Base-by-base conservation (phyloP, 64 coral and sea anemone genomes). In the Orbicella faveolata region DNA sequence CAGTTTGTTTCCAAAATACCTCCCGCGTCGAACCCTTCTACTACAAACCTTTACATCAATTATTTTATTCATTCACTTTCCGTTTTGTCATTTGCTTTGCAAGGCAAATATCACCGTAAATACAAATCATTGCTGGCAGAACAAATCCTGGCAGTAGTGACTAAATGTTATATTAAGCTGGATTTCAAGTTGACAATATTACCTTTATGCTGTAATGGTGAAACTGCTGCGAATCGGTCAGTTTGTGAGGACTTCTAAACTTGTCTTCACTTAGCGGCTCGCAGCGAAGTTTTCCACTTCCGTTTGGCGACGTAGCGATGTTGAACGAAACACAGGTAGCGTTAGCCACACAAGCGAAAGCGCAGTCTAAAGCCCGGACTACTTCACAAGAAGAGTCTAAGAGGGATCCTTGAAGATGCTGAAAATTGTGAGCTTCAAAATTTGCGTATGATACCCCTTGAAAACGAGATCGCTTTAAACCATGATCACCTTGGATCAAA, bases 191-290 rank as follows among this genome's bases (percentile, higher is more conserved):
- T 48, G 6, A 5, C 12, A 70, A n/a, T 6, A 48, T 34, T 69
- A 89, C 88, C 76, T 51, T 55, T 2, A 89, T 67, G 61, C 88
- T 89, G 37, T 79, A 89, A 52, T 89, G 88, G 20, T 80, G 62
- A 69, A 80, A 89, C 0, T 12, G 18, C 14, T 77, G 36, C 10
- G 37, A 79, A n/a, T 3, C 5, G 9, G 2, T 16, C 34, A 89
- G 48, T 33, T 59, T 59, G 19, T 36, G 12, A 2, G 76, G 34
- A 69, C 17, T 68, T 59, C 52, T 89, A n/a, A 68, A 89, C 79
- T 80, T 89, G 35, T 89, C 76, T 53, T 9, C 48, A 79, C 61
- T 30, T 67, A 89, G 44, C 21, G 80, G 36, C 33, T 89, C 62
- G 61, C 88, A 89, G 21, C 39, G 35, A 2, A 77, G 14, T 1